These are phyloP conservation scores for Gymnoscopelus braueri DNA, from an alignment of 2,797 vertebrate genomes.

Conservation along the genomic window DNA sequence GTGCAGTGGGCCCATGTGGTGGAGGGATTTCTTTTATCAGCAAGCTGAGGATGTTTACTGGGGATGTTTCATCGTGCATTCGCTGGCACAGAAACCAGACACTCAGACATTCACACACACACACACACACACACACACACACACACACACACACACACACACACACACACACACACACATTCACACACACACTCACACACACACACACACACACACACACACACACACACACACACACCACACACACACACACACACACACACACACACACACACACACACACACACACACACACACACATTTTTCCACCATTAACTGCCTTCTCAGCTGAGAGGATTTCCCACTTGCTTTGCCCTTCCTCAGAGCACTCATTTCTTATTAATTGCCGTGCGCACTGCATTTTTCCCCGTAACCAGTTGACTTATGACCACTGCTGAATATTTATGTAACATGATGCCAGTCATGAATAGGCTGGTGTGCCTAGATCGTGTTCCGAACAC, in stretches of 20 bases:
- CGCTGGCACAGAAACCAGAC: not conserved
- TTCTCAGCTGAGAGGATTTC: constrained; percentile 54
- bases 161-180: constrained; percentile 1
- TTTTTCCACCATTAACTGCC: constrained; percentile 20
- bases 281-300: constrained; percentile 12
- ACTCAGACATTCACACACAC: not conserved
- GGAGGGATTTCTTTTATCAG: constrained; percentile 53
- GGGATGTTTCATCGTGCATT: constrained; percentile 45
- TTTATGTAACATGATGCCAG: constrained; percentile 34
- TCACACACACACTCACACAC: not conserved
- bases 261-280: constrained; percentile 3
- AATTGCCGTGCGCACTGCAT: constrained; percentile 46
- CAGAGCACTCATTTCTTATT: constrained; percentile 49
- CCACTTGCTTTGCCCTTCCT: constrained; percentile 49
- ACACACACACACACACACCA: not conserved
- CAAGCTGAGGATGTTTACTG: constrained; percentile 28
- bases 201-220: not conserved
- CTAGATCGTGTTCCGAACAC: not conserved
- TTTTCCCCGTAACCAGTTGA: constrained; percentile 35
- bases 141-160: not conserved
- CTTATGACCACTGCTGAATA: constrained; percentile 42
- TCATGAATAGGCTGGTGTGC: constrained; percentile 18
- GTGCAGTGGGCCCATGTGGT: constrained; percentile 33
- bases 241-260: not conserved
- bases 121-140: too few species aligned